Conservation (phyloP, 1,140 invertebrate genomes). For the Monochamus saltuarius region DNA sequence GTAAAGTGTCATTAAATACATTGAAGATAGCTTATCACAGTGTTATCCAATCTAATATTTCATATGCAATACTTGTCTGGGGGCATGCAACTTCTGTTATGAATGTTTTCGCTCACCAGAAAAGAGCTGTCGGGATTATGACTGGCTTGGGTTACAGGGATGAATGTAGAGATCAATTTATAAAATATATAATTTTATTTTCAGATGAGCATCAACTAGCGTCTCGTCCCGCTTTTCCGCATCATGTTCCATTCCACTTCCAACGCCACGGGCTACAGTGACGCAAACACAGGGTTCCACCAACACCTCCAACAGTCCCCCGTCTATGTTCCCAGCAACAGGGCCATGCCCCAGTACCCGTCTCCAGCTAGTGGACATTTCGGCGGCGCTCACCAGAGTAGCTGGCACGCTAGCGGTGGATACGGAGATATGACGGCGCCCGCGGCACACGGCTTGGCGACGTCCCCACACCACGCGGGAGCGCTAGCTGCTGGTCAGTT, state of each 20-base stretch:
- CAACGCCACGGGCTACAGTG: constrained; percentile 48
- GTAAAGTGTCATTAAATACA: too few relatives aligned
- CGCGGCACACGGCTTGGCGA: constrained; percentile 40
- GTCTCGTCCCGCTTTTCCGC: constrained; percentile 6
- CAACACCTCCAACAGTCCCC: constrained; percentile 53
- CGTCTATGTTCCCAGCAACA: constrained; percentile 57
- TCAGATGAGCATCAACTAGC: constrained; percentile 29
- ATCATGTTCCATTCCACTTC: constrained; percentile 51
- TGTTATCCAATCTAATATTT: too few relatives aligned
- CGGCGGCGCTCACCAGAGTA: constrained; percentile 43
- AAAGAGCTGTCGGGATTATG: too few relatives aligned
- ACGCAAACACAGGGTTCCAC: constrained; percentile 49
- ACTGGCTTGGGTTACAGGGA: too few relatives aligned
- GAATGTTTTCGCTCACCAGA: too few relatives aligned
- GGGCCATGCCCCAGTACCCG: constrained; percentile 50
- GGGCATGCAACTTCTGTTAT: too few relatives aligned
- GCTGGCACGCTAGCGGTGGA: constrained; percentile 46
- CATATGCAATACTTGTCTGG: too few relatives aligned
- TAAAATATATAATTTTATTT: constrained; percentile 3
- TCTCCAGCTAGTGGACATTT: constrained; percentile 48
- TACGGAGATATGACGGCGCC: constrained; percentile 48
- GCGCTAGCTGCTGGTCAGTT: constrained; percentile 57
- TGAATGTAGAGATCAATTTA: too few relatives aligned
- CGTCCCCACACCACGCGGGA: constrained; percentile 39
- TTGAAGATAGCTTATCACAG: too few relatives aligned